A percentile compares a stretch with the other conserved stretches of the same genome.
Conservation (phyloP, 1,140 invertebrate genomes). For the Calliphora vicina region DNA sequence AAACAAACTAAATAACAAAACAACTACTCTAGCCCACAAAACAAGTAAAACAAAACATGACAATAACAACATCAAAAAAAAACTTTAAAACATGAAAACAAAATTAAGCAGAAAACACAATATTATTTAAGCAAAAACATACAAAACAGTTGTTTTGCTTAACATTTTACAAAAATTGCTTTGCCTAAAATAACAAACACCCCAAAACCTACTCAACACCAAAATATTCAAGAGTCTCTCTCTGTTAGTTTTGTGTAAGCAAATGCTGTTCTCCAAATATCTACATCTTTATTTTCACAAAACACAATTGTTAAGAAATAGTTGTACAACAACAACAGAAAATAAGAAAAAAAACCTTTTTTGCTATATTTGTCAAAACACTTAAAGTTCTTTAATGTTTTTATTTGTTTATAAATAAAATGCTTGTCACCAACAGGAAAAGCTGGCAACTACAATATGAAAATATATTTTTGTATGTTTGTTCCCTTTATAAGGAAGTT, state of each 20-base stretch:
- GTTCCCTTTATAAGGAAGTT: neutral
- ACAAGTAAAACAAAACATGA: neutral
- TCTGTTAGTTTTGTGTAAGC: neutral
- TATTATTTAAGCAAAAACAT: slow-evolving; percentile 3
- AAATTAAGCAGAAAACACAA: slow-evolving; percentile 14
- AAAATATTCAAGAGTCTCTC: too few species aligned
- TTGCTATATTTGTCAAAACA: slow-evolving; percentile 16
- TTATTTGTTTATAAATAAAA: slow-evolving; percentile 7
- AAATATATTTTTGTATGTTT: neutral
- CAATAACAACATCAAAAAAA: neutral
- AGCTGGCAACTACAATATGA: neutral
- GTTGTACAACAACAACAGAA: too few species aligned
- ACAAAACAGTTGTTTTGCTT: neutral
- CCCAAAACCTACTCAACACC: neutral
- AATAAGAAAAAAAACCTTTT: neutral
- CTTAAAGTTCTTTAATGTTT: slow-evolving; percentile 14
- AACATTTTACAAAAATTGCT: neutral
- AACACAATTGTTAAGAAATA: slow-evolving; percentile 13
- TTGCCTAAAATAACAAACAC: slow-evolving; percentile 12
- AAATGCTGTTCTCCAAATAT: neutral
- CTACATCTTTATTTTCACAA: neutral
- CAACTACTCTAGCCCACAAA: neutral
- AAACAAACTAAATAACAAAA: neutral
- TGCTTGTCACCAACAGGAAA: slow-evolving; percentile 4
- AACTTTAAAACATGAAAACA: slow-evolving; percentile 1